Conservation (phyloP, 2,888 invertebrate genomes). For the Drosophila algonquin region DNA sequence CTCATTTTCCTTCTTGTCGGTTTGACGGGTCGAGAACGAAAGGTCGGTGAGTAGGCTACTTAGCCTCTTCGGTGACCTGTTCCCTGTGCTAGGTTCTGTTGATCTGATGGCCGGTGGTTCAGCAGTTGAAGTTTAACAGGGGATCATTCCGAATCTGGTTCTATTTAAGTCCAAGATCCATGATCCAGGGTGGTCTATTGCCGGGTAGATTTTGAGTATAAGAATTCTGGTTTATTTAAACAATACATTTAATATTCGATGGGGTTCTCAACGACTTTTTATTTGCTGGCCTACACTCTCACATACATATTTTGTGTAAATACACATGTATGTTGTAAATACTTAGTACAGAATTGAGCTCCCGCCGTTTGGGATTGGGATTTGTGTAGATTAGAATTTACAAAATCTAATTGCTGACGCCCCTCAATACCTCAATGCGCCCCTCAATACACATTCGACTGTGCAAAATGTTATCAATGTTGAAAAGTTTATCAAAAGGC, state of each 20-base stretch:
- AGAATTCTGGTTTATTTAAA: not conserved
- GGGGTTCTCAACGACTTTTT: conserved; percentile 28
- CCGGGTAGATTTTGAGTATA: too few species aligned
- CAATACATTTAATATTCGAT: not conserved
- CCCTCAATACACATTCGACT: conserved; percentile 27
- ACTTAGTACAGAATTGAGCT: conserved; percentile 22
- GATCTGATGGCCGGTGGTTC: too few species aligned
- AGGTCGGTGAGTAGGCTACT: too few species aligned
- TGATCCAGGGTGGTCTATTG: not conserved
- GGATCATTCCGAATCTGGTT: not conserved
- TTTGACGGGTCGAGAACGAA: conserved; percentile 80
- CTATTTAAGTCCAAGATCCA: not conserved
- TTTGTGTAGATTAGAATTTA: conserved; percentile 28
- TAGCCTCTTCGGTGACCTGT: too few species aligned
- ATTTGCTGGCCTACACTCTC: conserved; percentile 21
- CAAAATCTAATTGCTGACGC: conserved; percentile 29
- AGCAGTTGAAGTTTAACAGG: not conserved
- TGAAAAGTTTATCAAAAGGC: conserved; percentile 32
- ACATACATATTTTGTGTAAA: not conserved
- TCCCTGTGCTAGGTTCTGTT: too few species aligned
- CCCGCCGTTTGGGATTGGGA: conserved; percentile 2
- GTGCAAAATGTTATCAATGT: conserved; percentile 30
- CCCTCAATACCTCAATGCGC: not conserved
- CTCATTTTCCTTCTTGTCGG: conserved; percentile 83
- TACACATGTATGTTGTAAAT: not conserved